Conservation (phyloP, 2,113 vertebrate species). For the Dipodomys spectabilis region DNA sequence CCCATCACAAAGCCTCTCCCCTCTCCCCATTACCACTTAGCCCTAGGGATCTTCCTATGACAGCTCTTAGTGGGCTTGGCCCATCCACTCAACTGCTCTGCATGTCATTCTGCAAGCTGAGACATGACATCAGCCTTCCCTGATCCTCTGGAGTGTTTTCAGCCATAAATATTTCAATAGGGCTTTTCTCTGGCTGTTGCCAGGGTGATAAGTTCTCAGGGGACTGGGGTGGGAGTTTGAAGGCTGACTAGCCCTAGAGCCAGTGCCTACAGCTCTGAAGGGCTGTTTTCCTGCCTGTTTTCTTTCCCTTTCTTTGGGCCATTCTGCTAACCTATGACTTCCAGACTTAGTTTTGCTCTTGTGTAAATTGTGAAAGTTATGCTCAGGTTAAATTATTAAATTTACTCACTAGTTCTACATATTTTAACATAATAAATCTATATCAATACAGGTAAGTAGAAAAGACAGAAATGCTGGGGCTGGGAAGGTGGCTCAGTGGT, state of each 20-base stretch:
- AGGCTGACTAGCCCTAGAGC: slow-evolving; percentile 10
- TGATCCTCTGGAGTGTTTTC: slow-evolving; percentile 59
- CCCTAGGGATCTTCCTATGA: slow-evolving; percentile 14
- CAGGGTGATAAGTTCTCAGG: slow-evolving; percentile 66
- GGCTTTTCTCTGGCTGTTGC: slow-evolving; percentile 74
- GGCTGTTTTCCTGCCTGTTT: not conserved
- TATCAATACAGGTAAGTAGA: not conserved
- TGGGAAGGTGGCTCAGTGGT: too few species aligned
- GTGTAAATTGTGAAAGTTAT: not conserved
- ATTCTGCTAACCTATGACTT: not conserved
- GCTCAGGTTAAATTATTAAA: not conserved
- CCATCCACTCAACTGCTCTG: slow-evolving; percentile 41
- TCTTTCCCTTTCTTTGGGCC: not conserved
- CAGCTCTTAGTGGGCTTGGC: not conserved
- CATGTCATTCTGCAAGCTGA: slow-evolving; percentile 57
- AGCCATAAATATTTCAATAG: slow-evolving; percentile 80
- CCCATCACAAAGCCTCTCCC: not conserved
- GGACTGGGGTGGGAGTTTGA: slow-evolving; percentile 36
- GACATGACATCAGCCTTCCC: slow-evolving; percentile 59
- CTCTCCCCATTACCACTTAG: not conserved
- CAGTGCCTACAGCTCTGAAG: not conserved
- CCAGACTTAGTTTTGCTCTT: not conserved
- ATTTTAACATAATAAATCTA: not conserved
- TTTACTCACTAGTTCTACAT: not conserved
- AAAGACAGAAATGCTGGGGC: not conserved